Conservation (phyloP, 2,113 vertebrate species). For the Eidolon helvum region DNA sequence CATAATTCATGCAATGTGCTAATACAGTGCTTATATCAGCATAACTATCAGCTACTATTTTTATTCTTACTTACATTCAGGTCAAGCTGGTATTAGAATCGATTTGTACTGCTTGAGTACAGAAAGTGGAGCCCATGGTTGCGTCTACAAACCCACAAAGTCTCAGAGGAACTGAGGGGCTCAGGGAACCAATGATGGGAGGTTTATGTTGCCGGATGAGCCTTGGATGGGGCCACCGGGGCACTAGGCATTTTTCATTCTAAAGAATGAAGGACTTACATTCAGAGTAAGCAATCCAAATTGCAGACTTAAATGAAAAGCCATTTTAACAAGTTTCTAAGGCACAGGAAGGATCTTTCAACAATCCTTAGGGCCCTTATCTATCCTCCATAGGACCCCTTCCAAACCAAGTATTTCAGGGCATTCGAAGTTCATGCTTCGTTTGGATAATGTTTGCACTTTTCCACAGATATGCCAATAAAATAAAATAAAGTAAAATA, state of each 20-base stretch:
- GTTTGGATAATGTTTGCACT: constrained; percentile 34
- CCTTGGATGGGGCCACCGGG: not conserved
- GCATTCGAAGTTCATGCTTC: constrained; percentile 61
- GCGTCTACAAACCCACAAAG: not conserved
- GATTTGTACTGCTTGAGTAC: not conserved
- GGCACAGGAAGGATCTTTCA: constrained; percentile 63
- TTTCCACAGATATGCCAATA: constrained; percentile 74
- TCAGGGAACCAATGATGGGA: not conserved
- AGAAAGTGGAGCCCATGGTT: not conserved
- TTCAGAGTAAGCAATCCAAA: constrained; percentile 50
- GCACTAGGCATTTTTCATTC: not conserved
- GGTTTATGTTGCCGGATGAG: not conserved
- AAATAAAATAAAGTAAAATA: too few relatives aligned
- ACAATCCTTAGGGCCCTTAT: constrained; percentile 51
- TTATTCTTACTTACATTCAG: not conserved
- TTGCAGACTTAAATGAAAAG: constrained; percentile 67
- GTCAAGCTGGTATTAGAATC: too few relatives aligned
- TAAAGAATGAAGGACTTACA: constrained; percentile 64
- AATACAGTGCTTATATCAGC: not conserved
- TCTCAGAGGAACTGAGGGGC: not conserved
- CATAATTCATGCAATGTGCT: not conserved
- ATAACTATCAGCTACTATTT: not conserved
- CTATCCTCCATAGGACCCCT: constrained; percentile 57
- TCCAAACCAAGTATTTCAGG: constrained; percentile 61
- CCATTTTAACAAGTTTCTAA: constrained; percentile 72